Percentiles rank a stretch among this genome's conserved stretches.
Conservation (phyloP, 2,113 vertebrate species). For the Sarotherodon lohbergeri region DNA sequence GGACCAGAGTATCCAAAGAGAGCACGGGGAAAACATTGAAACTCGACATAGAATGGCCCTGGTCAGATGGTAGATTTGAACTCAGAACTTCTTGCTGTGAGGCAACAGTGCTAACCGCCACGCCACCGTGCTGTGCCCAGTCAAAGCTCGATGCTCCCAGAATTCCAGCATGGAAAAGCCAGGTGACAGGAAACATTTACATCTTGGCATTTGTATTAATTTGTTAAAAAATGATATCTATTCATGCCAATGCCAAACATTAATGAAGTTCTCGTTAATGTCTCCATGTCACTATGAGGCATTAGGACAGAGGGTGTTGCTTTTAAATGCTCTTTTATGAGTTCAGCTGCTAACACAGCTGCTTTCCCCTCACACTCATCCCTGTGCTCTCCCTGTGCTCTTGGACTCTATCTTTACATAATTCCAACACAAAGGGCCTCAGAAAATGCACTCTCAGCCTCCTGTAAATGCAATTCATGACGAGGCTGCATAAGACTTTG, state of each 20-base stretch:
- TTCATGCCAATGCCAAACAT: slow-evolving; percentile 32
- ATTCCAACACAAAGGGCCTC: slow-evolving; percentile 48
- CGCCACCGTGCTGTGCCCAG: no score
- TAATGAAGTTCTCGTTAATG: slow-evolving; percentile 26
- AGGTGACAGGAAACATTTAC: slow-evolving; percentile 4
- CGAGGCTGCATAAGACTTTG: background rate
- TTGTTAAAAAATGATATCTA: slow-evolving; percentile 3
- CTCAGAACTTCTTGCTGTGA: background rate
- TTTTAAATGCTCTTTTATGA: slow-evolving; percentile 44
- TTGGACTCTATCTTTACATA: slow-evolving; percentile 29
- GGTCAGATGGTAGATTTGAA: background rate
- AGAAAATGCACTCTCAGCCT: slow-evolving; percentile 46
- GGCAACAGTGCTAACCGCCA: background rate
- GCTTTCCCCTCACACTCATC: slow-evolving; percentile 11
- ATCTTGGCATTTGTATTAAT: slow-evolving; percentile 3
- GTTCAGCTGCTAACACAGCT: slow-evolving; percentile 44
- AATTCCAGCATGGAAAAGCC: background rate
- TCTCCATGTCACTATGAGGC: background rate
- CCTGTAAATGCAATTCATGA: slow-evolving; percentile 44
- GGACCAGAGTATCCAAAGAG: background rate
- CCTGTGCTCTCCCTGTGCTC: background rate
- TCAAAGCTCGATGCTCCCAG: no score
- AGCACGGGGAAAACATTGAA: background rate
- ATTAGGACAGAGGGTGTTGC: slow-evolving; percentile 12
- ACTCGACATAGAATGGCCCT: background rate